A percentile compares a stretch with the other conserved stretches of the same genome.
phyloP scores from a whole-genome alignment of 2,888 invertebrate genomes.

The Brachypalpus laphriformis region DNA sequence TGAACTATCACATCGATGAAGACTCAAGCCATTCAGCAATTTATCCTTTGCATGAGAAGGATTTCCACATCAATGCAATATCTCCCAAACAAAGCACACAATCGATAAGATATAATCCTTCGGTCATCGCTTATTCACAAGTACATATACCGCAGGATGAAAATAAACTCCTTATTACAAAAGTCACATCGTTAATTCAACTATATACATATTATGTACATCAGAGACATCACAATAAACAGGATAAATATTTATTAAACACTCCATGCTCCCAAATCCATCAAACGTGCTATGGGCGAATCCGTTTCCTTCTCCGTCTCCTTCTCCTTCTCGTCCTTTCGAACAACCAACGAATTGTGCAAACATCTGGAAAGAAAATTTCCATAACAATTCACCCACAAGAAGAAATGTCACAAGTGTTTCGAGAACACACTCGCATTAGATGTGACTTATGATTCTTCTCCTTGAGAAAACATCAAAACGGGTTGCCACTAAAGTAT shows the following conservation, averaged over 20 bases:
- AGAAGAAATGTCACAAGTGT: constrained; percentile 59
- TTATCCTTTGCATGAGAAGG: background rate
- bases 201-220: background rate
- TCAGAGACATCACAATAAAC: constrained; percentile 37
- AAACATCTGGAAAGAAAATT: constrained; percentile 71
- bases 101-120: background rate
- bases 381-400: constrained; percentile 72
- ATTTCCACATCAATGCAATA: background rate
- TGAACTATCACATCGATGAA: background rate
- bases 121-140: background rate
- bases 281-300: constrained; percentile 24
- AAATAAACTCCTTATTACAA: too few relatives aligned
- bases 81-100: too few relatives aligned
- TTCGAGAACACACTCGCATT: constrained; percentile 51
- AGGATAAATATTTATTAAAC: constrained; percentile 72
- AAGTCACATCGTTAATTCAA: constrained; percentile 9
- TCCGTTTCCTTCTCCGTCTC: background rate
- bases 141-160: background rate
- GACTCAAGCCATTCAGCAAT: background rate
- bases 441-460: constrained; percentile 67
- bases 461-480: constrained; percentile 58
- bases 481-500: constrained; percentile 47
- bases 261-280: constrained; percentile 54
- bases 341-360: constrained; percentile 51
- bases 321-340: background rate